Conservation (phyloP, 2,888 invertebrate genomes). For the Tyria jacobaeae region DNA sequence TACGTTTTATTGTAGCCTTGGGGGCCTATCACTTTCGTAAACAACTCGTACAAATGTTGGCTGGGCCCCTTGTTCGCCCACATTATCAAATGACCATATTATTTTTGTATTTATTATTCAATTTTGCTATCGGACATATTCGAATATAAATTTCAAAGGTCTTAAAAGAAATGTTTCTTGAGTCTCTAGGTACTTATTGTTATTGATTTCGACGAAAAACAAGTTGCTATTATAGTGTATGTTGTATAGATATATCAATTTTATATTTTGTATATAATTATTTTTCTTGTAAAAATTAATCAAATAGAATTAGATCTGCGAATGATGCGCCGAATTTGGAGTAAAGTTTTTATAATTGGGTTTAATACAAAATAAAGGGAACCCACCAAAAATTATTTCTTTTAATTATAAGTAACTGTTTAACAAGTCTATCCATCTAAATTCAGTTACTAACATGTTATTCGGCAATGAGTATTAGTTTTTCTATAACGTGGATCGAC, state of each 20-base stretch:
- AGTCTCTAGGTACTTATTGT: slow-evolving; percentile 78
- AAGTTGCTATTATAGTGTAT: slow-evolving; percentile 66
- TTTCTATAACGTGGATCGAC: slow-evolving; percentile 43
- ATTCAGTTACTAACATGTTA: slow-evolving; percentile 47
- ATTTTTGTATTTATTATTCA: slow-evolving; percentile 60
- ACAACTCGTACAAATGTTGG: slow-evolving; percentile 41
- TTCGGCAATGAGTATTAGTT: slow-evolving; percentile 54
- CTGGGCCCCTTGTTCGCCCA: slow-evolving; percentile 36
- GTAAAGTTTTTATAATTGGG: slow-evolving; percentile 48
- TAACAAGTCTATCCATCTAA: slow-evolving; percentile 47
- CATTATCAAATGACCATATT: slow-evolving; percentile 41
- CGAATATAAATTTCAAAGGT: slow-evolving; percentile 59
- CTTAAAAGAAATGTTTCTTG: slow-evolving; percentile 49
- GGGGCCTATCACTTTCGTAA: slow-evolving; percentile 45
- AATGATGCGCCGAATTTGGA: slow-evolving; percentile 55
- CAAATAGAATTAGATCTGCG: slow-evolving; percentile 79
- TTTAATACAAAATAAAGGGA: slow-evolving; percentile 50
- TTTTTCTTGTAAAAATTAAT: slow-evolving; percentile 82
- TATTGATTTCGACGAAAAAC: slow-evolving; percentile 68
- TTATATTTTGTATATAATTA: slow-evolving; percentile 83
- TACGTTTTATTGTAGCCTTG: slow-evolving; percentile 41
- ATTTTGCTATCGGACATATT: slow-evolving; percentile 60
- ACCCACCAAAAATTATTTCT: slow-evolving; percentile 64
- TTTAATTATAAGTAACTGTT: slow-evolving; percentile 47
- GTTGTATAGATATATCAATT: slow-evolving; percentile 81